A percentile compares a stretch with the other conserved stretches of the same genome.
Conservation (phyloP, 2,888 invertebrate genomes). For the Eugnorisma glareosa region DNA sequence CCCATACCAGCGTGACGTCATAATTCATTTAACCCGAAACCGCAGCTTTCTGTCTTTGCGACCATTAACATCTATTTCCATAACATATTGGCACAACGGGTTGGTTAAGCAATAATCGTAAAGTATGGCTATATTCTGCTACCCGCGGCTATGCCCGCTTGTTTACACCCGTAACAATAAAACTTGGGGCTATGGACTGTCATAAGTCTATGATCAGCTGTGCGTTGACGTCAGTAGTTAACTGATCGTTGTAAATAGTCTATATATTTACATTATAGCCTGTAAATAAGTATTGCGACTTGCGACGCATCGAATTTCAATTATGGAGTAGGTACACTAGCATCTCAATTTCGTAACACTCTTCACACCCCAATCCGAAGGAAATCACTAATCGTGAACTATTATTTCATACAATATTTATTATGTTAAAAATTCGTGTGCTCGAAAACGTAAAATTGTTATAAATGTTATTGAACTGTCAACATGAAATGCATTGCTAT, state of each 20-base stretch:
- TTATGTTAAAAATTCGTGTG: background rate
- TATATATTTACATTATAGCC: background rate
- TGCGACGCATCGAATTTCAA: background rate
- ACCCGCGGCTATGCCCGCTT: conserved; percentile 37
- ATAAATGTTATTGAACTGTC: background rate
- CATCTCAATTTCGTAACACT: background rate
- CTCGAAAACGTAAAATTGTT: background rate
- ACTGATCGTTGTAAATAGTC: conserved; percentile 25
- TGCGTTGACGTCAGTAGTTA: conserved; percentile 37
- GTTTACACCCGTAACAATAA: conserved; percentile 63
- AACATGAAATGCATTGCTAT: background rate
- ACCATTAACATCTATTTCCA: conserved; percentile 56
- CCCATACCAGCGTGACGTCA: conserved; percentile 42
- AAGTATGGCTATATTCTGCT: conserved; percentile 44
- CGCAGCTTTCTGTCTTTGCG: conserved; percentile 39
- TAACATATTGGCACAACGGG: conserved; percentile 64
- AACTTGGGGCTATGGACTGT: conserved; percentile 47
- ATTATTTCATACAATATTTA: background rate
- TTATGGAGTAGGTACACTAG: background rate
- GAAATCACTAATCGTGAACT: background rate
- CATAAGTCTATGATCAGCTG: conserved; percentile 41
- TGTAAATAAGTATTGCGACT: background rate
- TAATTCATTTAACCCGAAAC: conserved; percentile 48
- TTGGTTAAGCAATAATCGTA: conserved; percentile 67
- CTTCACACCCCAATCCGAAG: background rate